Percentiles rank a stretch among this genome's conserved stretches.
These are phyloP conservation scores for Aplodontia rufa DNA, from an alignment of 2,113 vertebrate genomes.

Conservation along the genomic window DNA sequence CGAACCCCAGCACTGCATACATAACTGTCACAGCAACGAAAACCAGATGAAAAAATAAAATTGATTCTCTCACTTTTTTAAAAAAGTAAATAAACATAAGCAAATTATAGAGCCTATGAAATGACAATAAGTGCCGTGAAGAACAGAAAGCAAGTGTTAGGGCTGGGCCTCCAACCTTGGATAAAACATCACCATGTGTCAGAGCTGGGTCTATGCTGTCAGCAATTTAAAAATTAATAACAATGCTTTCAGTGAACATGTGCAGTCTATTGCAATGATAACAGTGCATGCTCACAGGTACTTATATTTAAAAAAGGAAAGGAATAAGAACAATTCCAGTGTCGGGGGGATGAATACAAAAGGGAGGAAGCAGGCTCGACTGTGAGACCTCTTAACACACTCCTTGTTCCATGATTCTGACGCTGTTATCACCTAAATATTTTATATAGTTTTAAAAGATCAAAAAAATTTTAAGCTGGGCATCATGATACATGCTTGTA, in stretches of 20 bases:
- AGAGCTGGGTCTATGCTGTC: not conserved
- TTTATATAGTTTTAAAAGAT: slow-evolving; percentile 4
- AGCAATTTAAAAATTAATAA: not conserved
- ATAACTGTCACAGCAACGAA: too few species aligned
- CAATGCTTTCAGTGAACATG: not conserved
- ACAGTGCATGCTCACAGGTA: too few species aligned
- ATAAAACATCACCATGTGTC: not conserved
- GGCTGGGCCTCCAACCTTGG: not conserved
- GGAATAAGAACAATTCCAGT: slow-evolving; percentile 2
- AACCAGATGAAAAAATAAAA: too few species aligned
- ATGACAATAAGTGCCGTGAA: not conserved
- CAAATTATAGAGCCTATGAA: not conserved
- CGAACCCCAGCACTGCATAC: too few species aligned
- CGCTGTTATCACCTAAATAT: not conserved
- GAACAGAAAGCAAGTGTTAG: not conserved
- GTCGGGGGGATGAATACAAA: not conserved
- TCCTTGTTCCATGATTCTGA: slow-evolving; percentile 10
- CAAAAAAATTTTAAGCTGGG: not conserved
- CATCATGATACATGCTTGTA: too few species aligned
- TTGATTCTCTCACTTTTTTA: too few species aligned
- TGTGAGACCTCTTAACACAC: not conserved
- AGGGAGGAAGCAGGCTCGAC: not conserved
- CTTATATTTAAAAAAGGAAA: not conserved
- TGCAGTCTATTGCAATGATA: not conserved
- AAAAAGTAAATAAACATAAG: not conserved